phyloP scores from a whole-genome alignment of 1,140 invertebrate species.

The Campoletis sonorensis region DNA sequence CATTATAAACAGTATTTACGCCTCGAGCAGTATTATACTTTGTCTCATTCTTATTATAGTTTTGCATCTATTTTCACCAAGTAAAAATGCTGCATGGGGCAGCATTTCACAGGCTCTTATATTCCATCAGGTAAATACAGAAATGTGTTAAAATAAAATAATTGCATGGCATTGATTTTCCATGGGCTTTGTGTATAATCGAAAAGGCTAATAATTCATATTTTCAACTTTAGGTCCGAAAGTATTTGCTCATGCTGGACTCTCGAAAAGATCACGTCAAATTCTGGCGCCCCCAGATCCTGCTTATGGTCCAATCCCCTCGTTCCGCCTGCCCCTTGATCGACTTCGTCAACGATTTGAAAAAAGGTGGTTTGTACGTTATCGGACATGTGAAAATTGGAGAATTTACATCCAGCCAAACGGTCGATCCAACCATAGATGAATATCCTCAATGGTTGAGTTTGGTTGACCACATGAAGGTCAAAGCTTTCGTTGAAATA shows the following conservation, averaged over 20 bases:
- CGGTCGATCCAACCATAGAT: conserved; percentile 83
- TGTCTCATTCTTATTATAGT: conserved; percentile 91
- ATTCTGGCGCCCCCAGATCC: conserved; percentile 98
- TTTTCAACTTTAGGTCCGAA: conserved; percentile 79
- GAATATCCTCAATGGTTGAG: conserved; percentile 92
- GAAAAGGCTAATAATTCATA: neutral
- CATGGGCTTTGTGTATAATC: neutral
- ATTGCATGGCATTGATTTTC: too few relatives aligned
- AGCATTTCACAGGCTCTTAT: conserved; percentile 99
- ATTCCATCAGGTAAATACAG: conserved; percentile 88
- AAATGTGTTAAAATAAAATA: neutral
- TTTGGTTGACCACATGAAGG: conserved; percentile 90
- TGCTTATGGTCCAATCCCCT: conserved; percentile 94
- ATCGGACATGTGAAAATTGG: conserved; percentile 93
- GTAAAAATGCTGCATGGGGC: conserved; percentile 91
- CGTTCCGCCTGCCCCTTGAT: conserved; percentile 93
- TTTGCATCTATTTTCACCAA: conserved; percentile 95
- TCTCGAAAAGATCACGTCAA: conserved; percentile 98
- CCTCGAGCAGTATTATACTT: conserved; percentile 90
- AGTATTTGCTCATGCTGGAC: conserved; percentile 97
- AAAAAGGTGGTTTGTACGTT: conserved; percentile 98
- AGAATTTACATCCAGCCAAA: conserved; percentile 76
- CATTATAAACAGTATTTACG: conserved; percentile 94
- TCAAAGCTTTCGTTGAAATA: conserved; percentile 98
- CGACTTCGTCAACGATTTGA: conserved; percentile 98